Base-by-base conservation (phyloP, 2,888 invertebrate species). In the Heteropelma amictum region DNA sequence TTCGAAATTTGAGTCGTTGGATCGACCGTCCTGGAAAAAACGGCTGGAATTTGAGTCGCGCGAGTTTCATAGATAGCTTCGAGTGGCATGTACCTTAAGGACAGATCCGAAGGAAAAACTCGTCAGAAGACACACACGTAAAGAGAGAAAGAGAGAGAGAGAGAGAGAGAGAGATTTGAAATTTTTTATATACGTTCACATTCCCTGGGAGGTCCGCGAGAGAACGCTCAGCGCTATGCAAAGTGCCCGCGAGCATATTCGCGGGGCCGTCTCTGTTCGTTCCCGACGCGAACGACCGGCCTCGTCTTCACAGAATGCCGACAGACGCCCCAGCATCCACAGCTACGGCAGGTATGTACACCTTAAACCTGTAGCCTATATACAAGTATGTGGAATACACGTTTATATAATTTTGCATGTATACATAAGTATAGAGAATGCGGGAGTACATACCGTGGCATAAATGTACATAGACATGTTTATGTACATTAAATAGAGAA, bases 141-240 rank as follows among this genome's bases (percentile, higher is more conserved):
- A 42, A 76, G 67, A 69, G 53, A 69, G 72, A 72, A 68, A 64
- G 53, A 64, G 60, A 78, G 51, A 75, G 64, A 72, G 67, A 64
- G 49, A 69, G 72, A 70, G 64, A 64, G 64, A 63, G 67, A 76
- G 53, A 73, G 69, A 76, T 77, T 79, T 79, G n/a, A n/a, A n/a
- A n/a, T n/a, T n/a, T n/a, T n/a, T n/a, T n/a, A n/a, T 63, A 68
- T 69, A 63, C 80, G 79, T 77, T 77, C 70, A 69, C 77, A 75
- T 63, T 65, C 82, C 81, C 83, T 84, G 84, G 86, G 86, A 82
- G 80, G 82, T 82, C 86, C 73, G 77, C 78, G 79, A 80, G 77
- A 69, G 81, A 80, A 79, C 80, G 80, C 80, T 81, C 80, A 82
- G 72, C 77, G 83, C 82, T 85, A 85, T 86, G 84, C 81, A 86